These are phyloP conservation scores for Zosterops pallidus DNA, from an alignment of 2,113 vertebrate genomes.

Conservation along the genomic window DNA sequence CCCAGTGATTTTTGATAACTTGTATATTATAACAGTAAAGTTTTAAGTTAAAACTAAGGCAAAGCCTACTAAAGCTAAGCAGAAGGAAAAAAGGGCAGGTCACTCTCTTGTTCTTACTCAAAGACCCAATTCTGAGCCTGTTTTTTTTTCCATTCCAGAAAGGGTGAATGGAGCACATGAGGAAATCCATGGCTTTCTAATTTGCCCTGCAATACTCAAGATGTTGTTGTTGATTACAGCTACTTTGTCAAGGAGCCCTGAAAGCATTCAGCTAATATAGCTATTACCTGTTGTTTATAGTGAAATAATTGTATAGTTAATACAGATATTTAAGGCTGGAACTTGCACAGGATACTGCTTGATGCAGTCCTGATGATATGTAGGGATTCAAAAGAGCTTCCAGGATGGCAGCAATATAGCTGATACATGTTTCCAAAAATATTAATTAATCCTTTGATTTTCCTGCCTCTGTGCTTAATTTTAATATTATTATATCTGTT, in stretches of 20 bases:
- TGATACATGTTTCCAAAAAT: fast-evolving
- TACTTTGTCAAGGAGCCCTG: not conserved
- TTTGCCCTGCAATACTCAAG: not conserved
- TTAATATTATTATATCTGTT: not conserved
- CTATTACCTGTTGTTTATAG: not conserved
- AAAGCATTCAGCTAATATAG: not conserved
- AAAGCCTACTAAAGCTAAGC: not conserved
- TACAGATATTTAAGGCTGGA: not conserved
- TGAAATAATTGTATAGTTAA: not conserved
- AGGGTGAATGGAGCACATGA: not conserved
- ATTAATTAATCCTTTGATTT: not conserved
- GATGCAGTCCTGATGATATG: not conserved
- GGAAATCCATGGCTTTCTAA: not conserved
- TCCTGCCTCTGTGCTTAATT: not conserved
- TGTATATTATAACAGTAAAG: not conserved
- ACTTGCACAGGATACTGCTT: not conserved
- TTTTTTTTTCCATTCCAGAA: not conserved
- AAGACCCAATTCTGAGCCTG: not conserved
- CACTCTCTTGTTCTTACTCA: not conserved
- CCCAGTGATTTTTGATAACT: not conserved
- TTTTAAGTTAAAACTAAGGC: not conserved
- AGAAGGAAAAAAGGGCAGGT: not conserved
- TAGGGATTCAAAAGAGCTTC: not conserved
- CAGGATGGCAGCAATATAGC: not conserved
- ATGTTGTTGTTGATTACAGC: not conserved